Evolutionary conservation across 1,140 invertebrate genomes (phyloP).

Genomic region (Drosophila sucinea): DNA sequence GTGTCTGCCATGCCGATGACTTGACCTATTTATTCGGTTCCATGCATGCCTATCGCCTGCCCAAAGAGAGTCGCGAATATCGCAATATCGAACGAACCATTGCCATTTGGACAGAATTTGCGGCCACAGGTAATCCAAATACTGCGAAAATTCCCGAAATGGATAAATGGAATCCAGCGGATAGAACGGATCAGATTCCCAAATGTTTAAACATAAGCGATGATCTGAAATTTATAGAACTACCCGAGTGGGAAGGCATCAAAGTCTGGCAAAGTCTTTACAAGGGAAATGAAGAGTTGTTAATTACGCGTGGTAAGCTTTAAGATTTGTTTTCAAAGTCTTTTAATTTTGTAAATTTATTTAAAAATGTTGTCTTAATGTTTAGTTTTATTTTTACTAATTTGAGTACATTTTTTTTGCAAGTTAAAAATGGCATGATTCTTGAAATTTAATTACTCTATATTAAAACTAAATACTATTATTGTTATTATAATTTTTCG

Average conservation of each 20-base stretch:
- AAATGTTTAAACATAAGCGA: conserved; percentile 83
- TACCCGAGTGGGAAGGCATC: conserved; percentile 82
- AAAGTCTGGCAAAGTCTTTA: conserved; percentile 82
- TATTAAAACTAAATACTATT: no score
- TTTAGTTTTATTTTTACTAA: no score
- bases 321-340: neutral
- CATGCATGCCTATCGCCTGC: conserved; percentile 78
- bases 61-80: conserved; percentile 75
- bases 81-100: conserved; percentile 77
- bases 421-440: no score
- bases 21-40: conserved; percentile 86
- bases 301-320: conserved; percentile 17
- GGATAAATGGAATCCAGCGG: conserved; percentile 68
- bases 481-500: no score
- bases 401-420: no score
- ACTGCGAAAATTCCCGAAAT: conserved; percentile 68
- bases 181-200: conserved; percentile 61
- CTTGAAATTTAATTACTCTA: no score
- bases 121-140: conserved; percentile 81
- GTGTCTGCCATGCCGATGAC: conserved; percentile 86
- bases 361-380: no score
- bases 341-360: no score
- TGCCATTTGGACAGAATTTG: conserved; percentile 83
- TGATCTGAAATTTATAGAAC: conserved; percentile 74
- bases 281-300: conserved; percentile 56